A percentile compares a stretch with the other conserved stretches of the same genome.
Conservation (phyloP, 2,888 invertebrate species). For the Eristalis pertinax region DNA sequence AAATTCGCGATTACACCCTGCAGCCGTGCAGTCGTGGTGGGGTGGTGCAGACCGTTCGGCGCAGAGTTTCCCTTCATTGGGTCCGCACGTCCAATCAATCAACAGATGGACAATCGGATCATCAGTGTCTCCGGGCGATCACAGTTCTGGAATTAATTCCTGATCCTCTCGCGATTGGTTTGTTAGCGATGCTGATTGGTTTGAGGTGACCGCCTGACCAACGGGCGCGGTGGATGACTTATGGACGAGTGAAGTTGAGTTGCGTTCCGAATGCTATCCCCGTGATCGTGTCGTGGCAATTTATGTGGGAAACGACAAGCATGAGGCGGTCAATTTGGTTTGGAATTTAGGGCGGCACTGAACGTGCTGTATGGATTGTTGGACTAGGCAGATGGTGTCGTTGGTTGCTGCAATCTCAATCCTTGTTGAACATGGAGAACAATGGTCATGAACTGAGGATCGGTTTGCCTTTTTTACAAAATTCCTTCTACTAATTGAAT, state of each 20-base stretch:
- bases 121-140: conserved; percentile 68
- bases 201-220: conserved; percentile 18
- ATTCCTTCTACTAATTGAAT: too few species aligned
- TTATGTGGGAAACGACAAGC: conserved; percentile 56
- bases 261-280: conserved; percentile 1
- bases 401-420: not conserved
- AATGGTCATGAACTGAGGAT: too few species aligned
- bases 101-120: conserved; percentile 70
- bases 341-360: not conserved
- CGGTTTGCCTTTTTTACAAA: too few species aligned
- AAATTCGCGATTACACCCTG: conserved; percentile 36
- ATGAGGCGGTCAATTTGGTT: not conserved
- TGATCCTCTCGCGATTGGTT: conserved; percentile 60
- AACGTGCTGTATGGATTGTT: not conserved
- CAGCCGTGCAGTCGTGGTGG: conserved; percentile 21
- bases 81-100: conserved; percentile 66
- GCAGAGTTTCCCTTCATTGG: conserved; percentile 31
- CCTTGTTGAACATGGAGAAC: not conserved
- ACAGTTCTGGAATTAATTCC: conserved; percentile 66
- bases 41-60: conserved; percentile 5
- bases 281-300: conserved; percentile 59
- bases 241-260: conserved; percentile 34
- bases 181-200: conserved; percentile 54
- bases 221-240: conserved; percentile 41
- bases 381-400: not conserved